phyloP scores from a whole-genome alignment of 92 coral and sea anemone species.

The Phymanthus crucifer region DNA sequence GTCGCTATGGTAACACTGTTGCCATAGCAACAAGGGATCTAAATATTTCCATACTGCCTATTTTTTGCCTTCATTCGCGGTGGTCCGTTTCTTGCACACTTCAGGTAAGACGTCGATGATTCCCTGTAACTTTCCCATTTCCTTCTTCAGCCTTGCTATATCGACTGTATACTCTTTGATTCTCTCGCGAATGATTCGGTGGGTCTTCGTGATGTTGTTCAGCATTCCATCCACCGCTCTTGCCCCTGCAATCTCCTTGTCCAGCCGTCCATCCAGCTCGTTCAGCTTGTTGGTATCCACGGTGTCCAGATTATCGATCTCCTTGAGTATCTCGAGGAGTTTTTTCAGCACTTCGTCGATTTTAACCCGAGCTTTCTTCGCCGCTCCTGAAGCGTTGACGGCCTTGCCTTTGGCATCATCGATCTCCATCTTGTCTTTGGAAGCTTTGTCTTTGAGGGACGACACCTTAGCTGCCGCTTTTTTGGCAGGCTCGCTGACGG shows the following conservation, averaged over 20 bases:
- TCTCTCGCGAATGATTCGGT: conserved; percentile 38
- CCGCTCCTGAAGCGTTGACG: conserved; percentile 45
- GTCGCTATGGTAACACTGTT: background rate
- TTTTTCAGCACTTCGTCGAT: conserved; percentile 58
- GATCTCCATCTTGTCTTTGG: conserved; percentile 36
- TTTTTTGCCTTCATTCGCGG: conserved; percentile 15
- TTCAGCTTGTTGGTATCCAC: conserved; percentile 45
- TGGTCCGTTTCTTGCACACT: conserved; percentile 44
- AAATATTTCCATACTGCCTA: background rate
- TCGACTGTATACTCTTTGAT: conserved; percentile 67
- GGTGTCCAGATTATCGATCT: conserved; percentile 57
- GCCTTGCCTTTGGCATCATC: conserved; percentile 56
- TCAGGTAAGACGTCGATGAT: conserved; percentile 48
- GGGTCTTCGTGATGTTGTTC: conserved; percentile 35
- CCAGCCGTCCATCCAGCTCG: conserved; percentile 43
- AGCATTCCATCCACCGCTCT: conserved; percentile 37
- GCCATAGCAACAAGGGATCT: conserved; percentile 1
- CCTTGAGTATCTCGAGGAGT: conserved; percentile 60
- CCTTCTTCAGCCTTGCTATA: conserved; percentile 45
- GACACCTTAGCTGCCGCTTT: conserved; percentile 37
- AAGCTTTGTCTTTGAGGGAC: conserved; percentile 42
- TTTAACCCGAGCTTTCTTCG: conserved; percentile 62
- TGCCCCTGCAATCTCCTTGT: conserved; percentile 33
- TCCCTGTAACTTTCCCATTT: conserved; percentile 37
- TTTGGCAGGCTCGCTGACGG: conserved; percentile 70